Evolutionary conservation across 2,888 invertebrate genomes (phyloP), one percentile per base, ranked within the genome.

Genomic region (Tromatobia lineatoria): DNA sequence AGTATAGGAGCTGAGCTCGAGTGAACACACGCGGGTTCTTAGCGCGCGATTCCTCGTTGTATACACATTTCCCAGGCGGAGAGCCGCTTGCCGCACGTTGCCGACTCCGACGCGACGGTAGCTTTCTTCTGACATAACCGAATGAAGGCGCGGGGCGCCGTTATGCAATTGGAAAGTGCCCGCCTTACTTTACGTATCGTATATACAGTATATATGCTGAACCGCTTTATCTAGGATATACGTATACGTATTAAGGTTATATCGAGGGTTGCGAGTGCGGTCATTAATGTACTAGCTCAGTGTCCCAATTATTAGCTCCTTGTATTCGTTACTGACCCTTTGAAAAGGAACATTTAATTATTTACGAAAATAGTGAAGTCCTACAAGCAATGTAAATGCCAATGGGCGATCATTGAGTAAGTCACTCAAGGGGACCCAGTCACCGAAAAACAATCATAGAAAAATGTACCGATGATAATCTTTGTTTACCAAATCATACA

Each of bases 51-150:
- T 54, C 54, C 54, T 54, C 54, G 54, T n/a, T 76, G 52, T 69
- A 76, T 42, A 78, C 61, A 83, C 75, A 83, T 87, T 87, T 86
- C 85, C 82, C 83, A 87, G 86, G 85, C 81, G 82, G 78, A 25
- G 70, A 54, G 66, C 54, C 75, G 50, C 38, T 66, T 25, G 54
- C 61, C 61, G 81, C 80, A 70, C 80, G 83, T 77, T 77, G 80
- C 69, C 64, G 80, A 74, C 76, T 79, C 75, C 69, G 73, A 71
- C 83, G 84, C 85, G 85, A 85, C 91, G 89, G 90, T 91, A 92
- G 92, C 93, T 93, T 93, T 93, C 93, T 93, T 93, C 93, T 93
- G 93, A 93, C 93, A 93, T 93, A 93, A 93, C 91, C 93, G 93
- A 93, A 93, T 88, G 92, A 92, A 93, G 93, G 93, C 92, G 93